These are phyloP conservation scores for Lates japonicus DNA, from an alignment of 2,797 vertebrate genomes.

Conservation along the genomic window DNA sequence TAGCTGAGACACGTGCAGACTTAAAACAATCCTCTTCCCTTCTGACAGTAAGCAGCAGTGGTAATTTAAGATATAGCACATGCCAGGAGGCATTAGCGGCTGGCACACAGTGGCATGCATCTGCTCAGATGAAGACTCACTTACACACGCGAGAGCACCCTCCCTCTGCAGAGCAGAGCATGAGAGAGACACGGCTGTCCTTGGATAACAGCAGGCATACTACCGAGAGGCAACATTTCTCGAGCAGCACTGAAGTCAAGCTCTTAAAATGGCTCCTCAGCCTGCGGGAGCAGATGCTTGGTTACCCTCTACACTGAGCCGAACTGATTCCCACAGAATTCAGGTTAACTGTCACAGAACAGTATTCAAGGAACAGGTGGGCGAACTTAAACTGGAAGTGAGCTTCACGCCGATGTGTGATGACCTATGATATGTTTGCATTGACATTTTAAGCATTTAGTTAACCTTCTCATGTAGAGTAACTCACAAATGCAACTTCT, in stretches of 20 bases:
- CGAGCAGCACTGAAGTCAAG: conserved; percentile 45
- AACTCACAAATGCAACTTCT: neutral
- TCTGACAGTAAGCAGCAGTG: conserved; percentile 48
- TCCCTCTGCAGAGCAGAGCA: conserved; percentile 25
- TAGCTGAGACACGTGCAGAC: conserved; percentile 24
- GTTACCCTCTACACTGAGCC: conserved; percentile 10
- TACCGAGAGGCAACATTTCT: conserved; percentile 47
- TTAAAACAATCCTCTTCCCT: conserved; percentile 47
- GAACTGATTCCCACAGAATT: conserved; percentile 29
- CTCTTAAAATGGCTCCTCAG: conserved; percentile 67
- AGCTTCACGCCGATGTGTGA: conserved; percentile 12
- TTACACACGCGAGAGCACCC: conserved; percentile 27
- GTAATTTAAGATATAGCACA: conserved; percentile 57
- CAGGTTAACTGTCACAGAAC: conserved; percentile 40
- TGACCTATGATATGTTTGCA: neutral
- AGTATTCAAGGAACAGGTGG: conserved; percentile 24
- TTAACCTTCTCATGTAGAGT: neutral
- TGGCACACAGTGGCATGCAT: conserved; percentile 55
- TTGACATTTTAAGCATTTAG: conserved; percentile 5
- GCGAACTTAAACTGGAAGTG: conserved; percentile 1
- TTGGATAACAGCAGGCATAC: conserved; percentile 48
- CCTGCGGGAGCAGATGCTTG: conserved; percentile 51
- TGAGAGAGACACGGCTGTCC: conserved; percentile 22
- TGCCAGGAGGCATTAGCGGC: conserved; percentile 50
- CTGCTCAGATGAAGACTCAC: conserved; percentile 52